A percentile compares a stretch with the other conserved stretches of the same genome.
Conservation (phyloP, 2,113 vertebrate genomes). For the Hypocryptadius cinnamomeus region DNA sequence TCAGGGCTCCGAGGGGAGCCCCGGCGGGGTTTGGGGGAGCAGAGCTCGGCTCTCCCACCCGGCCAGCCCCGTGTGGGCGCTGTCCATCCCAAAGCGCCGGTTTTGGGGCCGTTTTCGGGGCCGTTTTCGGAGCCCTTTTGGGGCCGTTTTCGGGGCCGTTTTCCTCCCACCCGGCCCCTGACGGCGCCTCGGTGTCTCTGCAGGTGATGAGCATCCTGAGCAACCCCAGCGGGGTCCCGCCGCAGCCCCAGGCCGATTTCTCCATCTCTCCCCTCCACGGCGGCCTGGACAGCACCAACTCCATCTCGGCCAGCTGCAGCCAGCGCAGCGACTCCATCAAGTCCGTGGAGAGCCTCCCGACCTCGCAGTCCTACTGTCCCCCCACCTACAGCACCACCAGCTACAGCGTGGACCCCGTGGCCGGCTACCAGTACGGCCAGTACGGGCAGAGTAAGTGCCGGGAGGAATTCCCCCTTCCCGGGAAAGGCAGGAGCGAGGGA, state of each 20-base stretch:
- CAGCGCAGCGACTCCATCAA: conserved; percentile 97
- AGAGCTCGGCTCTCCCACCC: background rate
- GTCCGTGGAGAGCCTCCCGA: conserved; percentile 91
- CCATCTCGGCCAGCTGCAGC: conserved; percentile 98
- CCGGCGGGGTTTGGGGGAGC: background rate
- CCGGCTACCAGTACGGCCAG: conserved; percentile 96
- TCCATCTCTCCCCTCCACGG: conserved; percentile 96
- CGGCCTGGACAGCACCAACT: conserved; percentile 87
- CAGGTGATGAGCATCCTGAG: conserved; percentile 99
- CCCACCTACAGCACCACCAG: conserved; percentile 97
- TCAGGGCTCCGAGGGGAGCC: background rate
- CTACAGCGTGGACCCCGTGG: conserved; percentile 98
- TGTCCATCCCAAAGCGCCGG: background rate
- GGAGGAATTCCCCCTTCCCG: rapidly evolving
- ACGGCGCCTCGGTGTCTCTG: background rate
- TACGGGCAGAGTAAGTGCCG: conserved; percentile 91
- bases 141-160: background rate
- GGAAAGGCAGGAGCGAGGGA: background rate
- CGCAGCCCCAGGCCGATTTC: conserved; percentile 95
- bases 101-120: background rate
- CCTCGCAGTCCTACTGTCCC: conserved; percentile 97
- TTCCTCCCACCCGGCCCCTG: too few relatives aligned
- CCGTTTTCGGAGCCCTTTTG: background rate
- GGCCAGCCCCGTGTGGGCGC: background rate
- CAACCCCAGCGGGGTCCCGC: conserved; percentile 86